Percentiles rank a stretch among this genome's conserved stretches.
These are phyloP conservation scores for Anser cygnoides DNA, from an alignment of 2,113 vertebrate species.

Conservation along the genomic window DNA sequence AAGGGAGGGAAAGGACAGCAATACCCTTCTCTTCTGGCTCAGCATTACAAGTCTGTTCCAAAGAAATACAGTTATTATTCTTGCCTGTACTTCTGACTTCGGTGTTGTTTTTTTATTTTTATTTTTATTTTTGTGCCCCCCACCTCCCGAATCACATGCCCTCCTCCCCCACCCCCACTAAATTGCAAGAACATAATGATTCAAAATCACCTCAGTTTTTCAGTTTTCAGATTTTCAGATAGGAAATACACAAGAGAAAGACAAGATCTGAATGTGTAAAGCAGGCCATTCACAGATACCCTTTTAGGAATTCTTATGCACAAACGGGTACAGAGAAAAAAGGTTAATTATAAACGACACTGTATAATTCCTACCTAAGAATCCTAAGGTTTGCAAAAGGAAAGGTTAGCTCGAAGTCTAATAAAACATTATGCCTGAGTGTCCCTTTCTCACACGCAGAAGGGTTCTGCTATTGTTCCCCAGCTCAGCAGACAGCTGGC, in stretches of 20 bases:
- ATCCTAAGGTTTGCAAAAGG: constrained; percentile 43
- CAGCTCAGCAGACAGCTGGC: constrained; percentile 86
- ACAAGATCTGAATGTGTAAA: background rate
- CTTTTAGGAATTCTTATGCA: constrained; percentile 27
- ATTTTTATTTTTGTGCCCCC: background rate
- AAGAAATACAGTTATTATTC: background rate
- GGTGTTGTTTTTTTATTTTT: background rate
- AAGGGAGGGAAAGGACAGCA: background rate
- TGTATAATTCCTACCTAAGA: constrained; percentile 63
- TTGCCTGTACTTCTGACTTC: background rate
- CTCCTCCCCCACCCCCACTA: too few species aligned
- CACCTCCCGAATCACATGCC: too few species aligned
- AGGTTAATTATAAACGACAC: constrained; percentile 69
- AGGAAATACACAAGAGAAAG: background rate
- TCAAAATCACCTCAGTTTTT: background rate
- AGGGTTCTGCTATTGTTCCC: constrained; percentile 76
- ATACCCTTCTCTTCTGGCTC: background rate
- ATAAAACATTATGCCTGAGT: constrained; percentile 61
- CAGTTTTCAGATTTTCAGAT: background rate
- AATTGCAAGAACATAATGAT: background rate
- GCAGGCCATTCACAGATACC: background rate
- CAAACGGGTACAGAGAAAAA: constrained; percentile 7
- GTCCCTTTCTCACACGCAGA: constrained; percentile 68
- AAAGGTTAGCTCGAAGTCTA: constrained; percentile 62
- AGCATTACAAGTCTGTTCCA: background rate